Conservation (phyloP, 1,140 invertebrate species). For the Colletes latitarsis region DNA sequence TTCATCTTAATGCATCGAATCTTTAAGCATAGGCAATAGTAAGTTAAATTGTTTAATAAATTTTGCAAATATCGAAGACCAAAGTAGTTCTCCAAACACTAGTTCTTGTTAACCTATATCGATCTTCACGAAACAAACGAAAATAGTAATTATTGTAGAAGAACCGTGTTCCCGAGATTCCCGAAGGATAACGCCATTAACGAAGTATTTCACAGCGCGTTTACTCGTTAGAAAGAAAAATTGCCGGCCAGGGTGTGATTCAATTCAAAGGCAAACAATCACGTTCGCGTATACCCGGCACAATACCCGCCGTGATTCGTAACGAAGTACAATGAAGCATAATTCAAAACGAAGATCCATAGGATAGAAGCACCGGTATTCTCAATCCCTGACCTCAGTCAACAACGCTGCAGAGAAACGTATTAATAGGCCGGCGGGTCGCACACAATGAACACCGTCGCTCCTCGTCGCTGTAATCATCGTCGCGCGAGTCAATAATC, state of each 20-base stretch:
- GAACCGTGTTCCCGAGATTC: too few relatives aligned
- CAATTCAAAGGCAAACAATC: slow-evolving; percentile 27
- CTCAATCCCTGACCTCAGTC: slow-evolving; percentile 51
- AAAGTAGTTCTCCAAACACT: too few relatives aligned
- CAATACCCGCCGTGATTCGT: slow-evolving; percentile 18
- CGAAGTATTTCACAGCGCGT: neutral
- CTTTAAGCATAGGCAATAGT: too few relatives aligned
- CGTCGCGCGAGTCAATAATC: slow-evolving; percentile 67
- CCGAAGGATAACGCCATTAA: neutral
- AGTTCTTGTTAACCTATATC: too few relatives aligned
- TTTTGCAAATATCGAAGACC: too few relatives aligned
- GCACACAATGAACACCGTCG: slow-evolving; percentile 52
- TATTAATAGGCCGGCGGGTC: slow-evolving; percentile 52
- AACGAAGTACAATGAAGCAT: slow-evolving; percentile 37
- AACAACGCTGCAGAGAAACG: slow-evolving; percentile 33
- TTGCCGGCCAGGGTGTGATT: slow-evolving; percentile 23
- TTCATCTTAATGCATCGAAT: too few relatives aligned
- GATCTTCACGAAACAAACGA: too few relatives aligned
- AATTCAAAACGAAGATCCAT: slow-evolving; percentile 39
- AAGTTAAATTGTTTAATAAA: too few relatives aligned
- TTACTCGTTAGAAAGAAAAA: neutral
- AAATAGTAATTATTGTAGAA: neutral
- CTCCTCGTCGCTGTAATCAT: slow-evolving; percentile 61
- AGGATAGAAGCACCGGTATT: neutral
- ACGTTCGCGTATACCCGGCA: slow-evolving; percentile 21